These are phyloP conservation scores for Drosophila phalerata DNA, from an alignment of 2,888 invertebrate species.

Conservation along the genomic window DNA sequence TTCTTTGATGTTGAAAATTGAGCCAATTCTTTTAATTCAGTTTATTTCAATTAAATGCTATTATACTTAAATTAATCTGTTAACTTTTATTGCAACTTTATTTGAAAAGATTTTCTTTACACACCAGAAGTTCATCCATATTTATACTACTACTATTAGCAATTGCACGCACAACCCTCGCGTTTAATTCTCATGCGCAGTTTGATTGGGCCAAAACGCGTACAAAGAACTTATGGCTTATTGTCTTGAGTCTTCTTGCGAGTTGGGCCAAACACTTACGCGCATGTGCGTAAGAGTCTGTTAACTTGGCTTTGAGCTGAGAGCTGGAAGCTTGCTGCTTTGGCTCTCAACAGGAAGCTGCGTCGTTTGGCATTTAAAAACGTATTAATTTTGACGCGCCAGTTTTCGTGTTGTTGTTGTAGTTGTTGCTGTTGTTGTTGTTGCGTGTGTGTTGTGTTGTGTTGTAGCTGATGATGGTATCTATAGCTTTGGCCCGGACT, in stretches of 20 bases:
- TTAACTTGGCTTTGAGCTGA: conserved; percentile 43
- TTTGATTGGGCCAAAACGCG: conserved; percentile 54
- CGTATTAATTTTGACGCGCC: conserved; percentile 81
- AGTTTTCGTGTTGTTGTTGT: conserved; percentile 34
- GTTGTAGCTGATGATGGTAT: conserved; percentile 71
- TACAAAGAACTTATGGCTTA: conserved; percentile 47
- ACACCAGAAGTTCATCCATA: too few species aligned
- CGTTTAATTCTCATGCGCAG: conserved; percentile 20
- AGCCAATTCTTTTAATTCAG: too few species aligned
- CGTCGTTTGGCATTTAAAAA: conserved; percentile 79
- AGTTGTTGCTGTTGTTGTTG: conserved; percentile 31
- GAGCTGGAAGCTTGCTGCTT: neutral
- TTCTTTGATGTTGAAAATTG: too few species aligned
- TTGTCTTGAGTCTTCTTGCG: conserved; percentile 17
- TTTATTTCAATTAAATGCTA: too few species aligned
- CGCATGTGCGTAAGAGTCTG: conserved; percentile 77
- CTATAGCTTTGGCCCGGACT: conserved; percentile 54
- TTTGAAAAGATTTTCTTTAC: too few species aligned
- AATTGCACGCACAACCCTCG: conserved; percentile 32
- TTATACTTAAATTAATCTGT: too few species aligned
- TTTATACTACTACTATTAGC: neutral
- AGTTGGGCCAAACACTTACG: conserved; percentile 67
- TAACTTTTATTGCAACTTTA: too few species aligned
- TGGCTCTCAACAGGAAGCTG: conserved; percentile 73
- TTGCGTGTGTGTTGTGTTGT: conserved; percentile 52